A percentile compares a stretch with the other conserved stretches of the same genome.
phyloP scores from a whole-genome alignment of 2,797 vertebrate genomes.

The Scolopax bukidnonensis region DNA sequence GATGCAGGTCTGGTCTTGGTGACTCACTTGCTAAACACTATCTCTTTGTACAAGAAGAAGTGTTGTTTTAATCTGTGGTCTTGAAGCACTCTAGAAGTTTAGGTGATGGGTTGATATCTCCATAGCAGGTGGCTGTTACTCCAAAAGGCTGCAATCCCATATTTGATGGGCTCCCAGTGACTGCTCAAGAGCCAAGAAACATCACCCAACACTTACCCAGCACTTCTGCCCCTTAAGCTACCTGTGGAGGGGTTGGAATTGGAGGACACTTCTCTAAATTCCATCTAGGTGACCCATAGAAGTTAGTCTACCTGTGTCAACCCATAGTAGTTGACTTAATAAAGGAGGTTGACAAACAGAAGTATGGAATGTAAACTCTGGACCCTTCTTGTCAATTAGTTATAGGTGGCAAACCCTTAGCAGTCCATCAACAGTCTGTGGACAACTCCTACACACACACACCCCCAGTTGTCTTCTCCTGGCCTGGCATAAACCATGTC shows the following conservation, averaged over 20 bases:
- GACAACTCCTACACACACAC: background rate
- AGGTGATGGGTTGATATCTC: background rate
- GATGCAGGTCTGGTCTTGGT: background rate
- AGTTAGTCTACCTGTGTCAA: background rate
- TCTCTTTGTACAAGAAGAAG: background rate
- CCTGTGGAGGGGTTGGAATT: background rate
- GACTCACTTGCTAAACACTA: background rate
- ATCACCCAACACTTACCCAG: background rate
- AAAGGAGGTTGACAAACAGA: background rate
- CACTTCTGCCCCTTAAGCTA: background rate
- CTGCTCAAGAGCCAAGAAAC: background rate
- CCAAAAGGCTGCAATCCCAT: background rate
- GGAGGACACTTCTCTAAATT: background rate
- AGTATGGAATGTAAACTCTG: background rate
- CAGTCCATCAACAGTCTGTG: background rate
- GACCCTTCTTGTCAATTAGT: background rate
- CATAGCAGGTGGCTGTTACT: accelerated
- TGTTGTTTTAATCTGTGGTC: background rate
- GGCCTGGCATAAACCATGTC: background rate
- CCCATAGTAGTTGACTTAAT: background rate
- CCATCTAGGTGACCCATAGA: background rate
- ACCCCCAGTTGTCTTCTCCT: background rate
- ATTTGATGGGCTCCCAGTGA: background rate
- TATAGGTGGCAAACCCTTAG: background rate
- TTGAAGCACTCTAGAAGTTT: background rate